Conservation (phyloP, 2,113 vertebrate genomes). For the Diglossa brunneiventris region DNA sequence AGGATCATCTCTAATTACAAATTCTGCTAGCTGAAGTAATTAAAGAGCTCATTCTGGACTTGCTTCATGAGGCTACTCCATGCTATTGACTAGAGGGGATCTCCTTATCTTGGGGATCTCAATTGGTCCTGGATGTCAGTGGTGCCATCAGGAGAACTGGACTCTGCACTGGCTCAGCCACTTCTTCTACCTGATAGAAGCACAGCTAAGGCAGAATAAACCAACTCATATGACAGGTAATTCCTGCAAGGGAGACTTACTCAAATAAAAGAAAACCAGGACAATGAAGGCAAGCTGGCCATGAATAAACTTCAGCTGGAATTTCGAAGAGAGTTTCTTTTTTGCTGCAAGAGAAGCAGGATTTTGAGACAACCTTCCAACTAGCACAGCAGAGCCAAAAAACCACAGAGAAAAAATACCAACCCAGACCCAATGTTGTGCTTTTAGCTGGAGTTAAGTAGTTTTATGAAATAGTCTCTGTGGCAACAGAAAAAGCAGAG, state of each 20-base stretch:
- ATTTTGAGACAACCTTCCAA: background rate
- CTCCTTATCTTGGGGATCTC: background rate
- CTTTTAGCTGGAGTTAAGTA: background rate
- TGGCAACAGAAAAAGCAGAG: background rate
- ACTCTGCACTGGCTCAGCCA: background rate
- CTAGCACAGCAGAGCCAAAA: background rate
- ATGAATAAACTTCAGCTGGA: background rate
- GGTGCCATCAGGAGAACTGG: background rate
- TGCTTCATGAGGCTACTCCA: background rate
- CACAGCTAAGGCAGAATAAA: background rate
- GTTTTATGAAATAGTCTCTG: background rate
- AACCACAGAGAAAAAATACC: background rate
- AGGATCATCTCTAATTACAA: background rate
- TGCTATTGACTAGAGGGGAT: background rate
- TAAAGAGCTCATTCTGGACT: background rate
- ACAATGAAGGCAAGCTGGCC: background rate
- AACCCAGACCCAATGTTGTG: background rate
- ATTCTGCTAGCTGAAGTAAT: background rate
- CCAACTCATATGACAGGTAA: background rate
- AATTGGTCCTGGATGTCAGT: background rate
- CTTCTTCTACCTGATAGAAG: background rate
- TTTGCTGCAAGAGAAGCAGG: background rate
- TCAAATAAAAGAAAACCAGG: background rate
- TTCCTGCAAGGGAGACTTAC: background rate
- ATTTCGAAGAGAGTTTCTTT: background rate